Base-by-base conservation (phyloP, 1,140 invertebrate species). In the Macrobrachium nipponense region DNA sequence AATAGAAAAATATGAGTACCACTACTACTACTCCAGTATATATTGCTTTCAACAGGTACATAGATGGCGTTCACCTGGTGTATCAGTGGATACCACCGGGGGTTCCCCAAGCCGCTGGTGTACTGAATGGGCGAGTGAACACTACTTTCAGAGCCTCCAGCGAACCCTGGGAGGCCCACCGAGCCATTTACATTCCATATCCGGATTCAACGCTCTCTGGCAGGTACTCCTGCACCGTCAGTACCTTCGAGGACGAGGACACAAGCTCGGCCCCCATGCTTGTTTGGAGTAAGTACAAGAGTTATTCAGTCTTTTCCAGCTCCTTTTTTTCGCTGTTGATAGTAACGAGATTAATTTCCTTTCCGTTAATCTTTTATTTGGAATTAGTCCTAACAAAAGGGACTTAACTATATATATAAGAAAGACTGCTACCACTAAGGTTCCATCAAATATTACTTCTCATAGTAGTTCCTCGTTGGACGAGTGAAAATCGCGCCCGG, bases 41-140 rank as follows among this genome's bases (percentile, higher is more conserved):
- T 76, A 10, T 43, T 58, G 4, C n/a, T 18, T 8, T 51, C 72
- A 36, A 36, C 72, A 80, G 78, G 78, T 80, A 80, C 61, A 11
- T 80, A 15, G 60, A 80, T 62, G 66, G 17, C n/a, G 36, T 72
- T 62, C 18, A 66, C 12, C 78, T 66, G 11, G 78, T 80, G 20
- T 80, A 80, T 62, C 78, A 80, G 59, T 80, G 78, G 78, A 80
- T 80, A 14, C 78, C 78, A n/a, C 78, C 78, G n/a, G 15, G 78
- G 20, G 18, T 23, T 18, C 78, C 78, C 15, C 78, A 80, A 20
- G 78, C 60, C 6, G 23, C 66, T 14, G 78, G 78, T 23, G 78
- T 62, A 36, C 44, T 80, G 61, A 18, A n/a, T 12, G 78, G 78
- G 27, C 78, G 60, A 15, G 78, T 80, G n/a, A 36, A 80, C 61